phyloP scores from a whole-genome alignment of 2,797 vertebrate species.

The Sebastes paucispinis region DNA sequence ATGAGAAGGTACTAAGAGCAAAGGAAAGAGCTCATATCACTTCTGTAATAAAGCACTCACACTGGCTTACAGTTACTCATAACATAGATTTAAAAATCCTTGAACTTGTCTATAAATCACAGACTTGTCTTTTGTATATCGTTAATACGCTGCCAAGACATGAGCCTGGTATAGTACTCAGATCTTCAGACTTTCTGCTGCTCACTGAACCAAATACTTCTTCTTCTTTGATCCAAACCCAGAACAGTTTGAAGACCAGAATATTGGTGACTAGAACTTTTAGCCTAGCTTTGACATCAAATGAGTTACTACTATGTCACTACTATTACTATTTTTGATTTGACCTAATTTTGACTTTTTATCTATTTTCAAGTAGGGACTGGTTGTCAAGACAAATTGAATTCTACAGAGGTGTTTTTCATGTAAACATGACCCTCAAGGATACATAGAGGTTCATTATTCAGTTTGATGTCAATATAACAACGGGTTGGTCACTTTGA shows the following conservation, averaged over 20 bases:
- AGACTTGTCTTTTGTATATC: not conserved
- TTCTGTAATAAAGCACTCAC: not conserved
- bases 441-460: not conserved
- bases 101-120: slow-evolving; percentile 18
- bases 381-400: not conserved
- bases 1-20: not conserved
- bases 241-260: not conserved
- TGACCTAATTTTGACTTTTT: not conserved
- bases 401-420: not conserved
- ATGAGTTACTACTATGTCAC: not conserved
- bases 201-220: not conserved
- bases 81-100: not conserved
- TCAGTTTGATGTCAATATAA: not conserved
- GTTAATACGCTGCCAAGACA: not conserved
- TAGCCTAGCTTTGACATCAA: not conserved
- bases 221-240: not conserved
- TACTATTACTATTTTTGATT: not conserved
- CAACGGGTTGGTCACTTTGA: not conserved
- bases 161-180: not conserved
- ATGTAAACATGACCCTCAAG: not conserved
- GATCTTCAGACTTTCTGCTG: not conserved
- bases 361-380: not conserved
- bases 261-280: not conserved
- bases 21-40: not conserved
- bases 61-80: not conserved